Conservation (phyloP, 2,888 invertebrate species). For the Ametastegia equiseti region DNA sequence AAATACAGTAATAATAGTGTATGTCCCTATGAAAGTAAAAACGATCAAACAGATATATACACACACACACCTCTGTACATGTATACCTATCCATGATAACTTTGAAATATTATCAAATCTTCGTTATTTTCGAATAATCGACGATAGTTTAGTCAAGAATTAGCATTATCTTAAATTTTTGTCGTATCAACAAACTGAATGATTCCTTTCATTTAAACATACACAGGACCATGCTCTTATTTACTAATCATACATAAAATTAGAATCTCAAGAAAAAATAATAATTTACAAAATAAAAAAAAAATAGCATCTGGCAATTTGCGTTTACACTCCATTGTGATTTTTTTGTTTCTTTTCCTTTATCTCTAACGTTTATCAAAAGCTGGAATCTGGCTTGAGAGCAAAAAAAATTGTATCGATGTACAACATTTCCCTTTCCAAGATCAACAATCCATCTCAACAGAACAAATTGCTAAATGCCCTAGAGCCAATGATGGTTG, state of each 20-base stretch:
- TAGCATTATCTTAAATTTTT: background rate
- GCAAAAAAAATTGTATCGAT: no score
- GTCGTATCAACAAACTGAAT: background rate
- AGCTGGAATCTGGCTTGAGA: no score
- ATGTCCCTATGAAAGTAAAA: constrained; percentile 27
- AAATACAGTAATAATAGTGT: background rate
- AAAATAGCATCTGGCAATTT: constrained; percentile 65
- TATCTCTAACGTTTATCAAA: no score
- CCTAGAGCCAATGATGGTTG: constrained; percentile 74
- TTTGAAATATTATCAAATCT: background rate
- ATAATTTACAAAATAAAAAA: constrained; percentile 59
- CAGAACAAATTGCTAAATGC: constrained; percentile 69
- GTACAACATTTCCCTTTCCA: background rate
- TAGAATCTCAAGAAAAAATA: no score
- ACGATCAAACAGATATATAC: background rate
- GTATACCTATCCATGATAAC: background rate
- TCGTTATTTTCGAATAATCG: background rate
- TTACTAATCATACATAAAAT: constrained; percentile 54
- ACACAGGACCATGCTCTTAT: constrained; percentile 61
- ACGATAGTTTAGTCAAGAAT: background rate
- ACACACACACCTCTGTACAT: no score
- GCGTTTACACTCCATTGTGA: constrained; percentile 23
- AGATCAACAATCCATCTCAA: background rate
- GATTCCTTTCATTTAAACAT: constrained; percentile 60
- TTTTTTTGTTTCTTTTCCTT: no score